phyloP scores from a whole-genome alignment of 2,113 vertebrate species.

The Silurus asotus region DNA sequence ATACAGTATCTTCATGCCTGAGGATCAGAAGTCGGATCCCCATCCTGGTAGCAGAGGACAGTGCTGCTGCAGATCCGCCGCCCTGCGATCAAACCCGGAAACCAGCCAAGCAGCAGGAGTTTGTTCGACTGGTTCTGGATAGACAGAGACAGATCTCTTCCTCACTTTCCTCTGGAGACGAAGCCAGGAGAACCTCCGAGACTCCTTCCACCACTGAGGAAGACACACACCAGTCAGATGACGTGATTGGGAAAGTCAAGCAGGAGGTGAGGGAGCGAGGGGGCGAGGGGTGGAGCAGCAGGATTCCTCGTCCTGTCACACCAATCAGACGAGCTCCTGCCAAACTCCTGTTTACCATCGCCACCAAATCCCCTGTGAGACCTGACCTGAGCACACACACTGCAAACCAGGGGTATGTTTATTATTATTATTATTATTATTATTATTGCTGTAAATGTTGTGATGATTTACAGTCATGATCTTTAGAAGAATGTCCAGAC shows the following conservation, averaged over 20 bases:
- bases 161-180: conserved; percentile 85
- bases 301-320: conserved; percentile 84
- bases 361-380: conserved; percentile 42
- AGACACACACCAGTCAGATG: conserved; percentile 82
- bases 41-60: conserved; percentile 85
- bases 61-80: conserved; percentile 81
- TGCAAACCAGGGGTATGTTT: conserved; percentile 57
- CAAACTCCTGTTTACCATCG: conserved; percentile 42
- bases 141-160: conserved; percentile 84
- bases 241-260: conserved; percentile 65
- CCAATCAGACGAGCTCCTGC: conserved; percentile 64
- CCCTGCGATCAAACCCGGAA: conserved; percentile 72
- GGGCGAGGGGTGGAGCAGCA: conserved; percentile 72
- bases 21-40: conserved; percentile 86
- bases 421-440: neutral
- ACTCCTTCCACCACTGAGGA: conserved; percentile 86
- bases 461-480: neutral
- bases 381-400: conserved; percentile 51
- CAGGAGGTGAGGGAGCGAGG: conserved; percentile 71
- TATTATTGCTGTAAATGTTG: neutral
- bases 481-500: neutral
- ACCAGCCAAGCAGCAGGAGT: conserved; percentile 75
- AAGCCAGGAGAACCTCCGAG: conserved; percentile 78
- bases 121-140: conserved; percentile 84
- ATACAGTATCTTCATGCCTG: conserved; percentile 45